Percentiles rank a stretch among this genome's conserved stretches.
phyloP scores from a whole-genome alignment of 2,888 invertebrate genomes.

The Sphaerophoria taeniata region DNA sequence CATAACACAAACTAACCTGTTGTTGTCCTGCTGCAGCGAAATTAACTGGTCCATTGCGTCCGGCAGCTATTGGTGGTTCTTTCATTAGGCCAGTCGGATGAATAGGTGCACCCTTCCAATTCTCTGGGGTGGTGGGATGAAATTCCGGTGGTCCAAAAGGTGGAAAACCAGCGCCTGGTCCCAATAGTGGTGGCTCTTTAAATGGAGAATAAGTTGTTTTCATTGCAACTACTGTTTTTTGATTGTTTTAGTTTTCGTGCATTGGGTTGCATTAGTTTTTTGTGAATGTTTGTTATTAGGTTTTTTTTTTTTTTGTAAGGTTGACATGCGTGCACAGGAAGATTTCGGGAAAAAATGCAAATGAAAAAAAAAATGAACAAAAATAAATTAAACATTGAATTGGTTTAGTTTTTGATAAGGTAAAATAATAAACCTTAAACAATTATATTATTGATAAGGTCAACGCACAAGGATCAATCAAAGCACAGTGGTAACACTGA shows the following conservation, averaged over 20 bases:
- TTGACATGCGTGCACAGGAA: constrained; percentile 67
- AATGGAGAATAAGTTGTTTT: constrained; percentile 81
- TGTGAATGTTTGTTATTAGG: constrained; percentile 13
- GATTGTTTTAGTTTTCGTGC: constrained; percentile 41
- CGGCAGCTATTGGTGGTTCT: constrained; percentile 84
- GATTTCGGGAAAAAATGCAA: constrained; percentile 47
- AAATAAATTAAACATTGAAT: constrained; percentile 36
- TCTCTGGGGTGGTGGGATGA: constrained; percentile 82
- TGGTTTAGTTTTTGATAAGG: constrained; percentile 43
- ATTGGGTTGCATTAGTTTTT: constrained; percentile 24
- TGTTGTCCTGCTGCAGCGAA: constrained; percentile 82
- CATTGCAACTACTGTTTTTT: constrained; percentile 76
- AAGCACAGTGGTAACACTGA: background rate
- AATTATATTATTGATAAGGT: background rate
- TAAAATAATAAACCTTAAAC: constrained; percentile 11
- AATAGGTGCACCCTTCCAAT: constrained; percentile 82
- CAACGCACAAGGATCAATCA: constrained; percentile 36
- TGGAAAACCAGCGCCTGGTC: constrained; percentile 82
- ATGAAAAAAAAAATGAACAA: constrained; percentile 24
- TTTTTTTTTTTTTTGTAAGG: constrained; percentile 36
- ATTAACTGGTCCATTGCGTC: constrained; percentile 82
- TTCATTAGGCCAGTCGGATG: constrained; percentile 85
- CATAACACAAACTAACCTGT: constrained; percentile 78
- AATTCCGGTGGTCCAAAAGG: constrained; percentile 82
- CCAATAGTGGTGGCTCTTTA: constrained; percentile 83